Evolutionary conservation across 2,113 vertebrate species (phyloP), one percentile per base, ranked within the genome.

Genomic region (Tetrao urogallus): DNA sequence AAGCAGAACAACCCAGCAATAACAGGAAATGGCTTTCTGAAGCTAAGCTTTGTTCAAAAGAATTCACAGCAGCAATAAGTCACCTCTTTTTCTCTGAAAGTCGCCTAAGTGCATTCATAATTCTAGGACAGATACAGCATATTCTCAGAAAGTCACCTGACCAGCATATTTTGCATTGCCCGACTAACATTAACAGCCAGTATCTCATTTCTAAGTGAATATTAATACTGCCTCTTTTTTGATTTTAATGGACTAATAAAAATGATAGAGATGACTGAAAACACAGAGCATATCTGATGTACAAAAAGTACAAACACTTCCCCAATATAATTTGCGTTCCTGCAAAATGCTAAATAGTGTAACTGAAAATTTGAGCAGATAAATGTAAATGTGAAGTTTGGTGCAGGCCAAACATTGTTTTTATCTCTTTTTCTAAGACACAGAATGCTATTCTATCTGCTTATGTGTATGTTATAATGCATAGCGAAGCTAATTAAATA

Each of bases 1-100:
- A 93, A 94, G 75, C 82, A 89, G 69, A 92, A 64, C 30, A 63
- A 90, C 28, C 52, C 79, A 90, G 42, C 69, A 74, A 19, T 69
- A 94, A 86, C 14, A 79, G 60, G 66, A 89, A 92, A 81, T 9
- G 7, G 48, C 65, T 79, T 95, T 70, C 77, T n/a, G n/a, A 90
- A 79, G 34, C 21, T 32, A 58, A 69, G 17, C 50, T 93, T 91
- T 88, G 7, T 30, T 77, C 75, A 71, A 9, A 30, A 12, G 27
- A 75, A 28, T n/a, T 64, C 19, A 67, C 0, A 77, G 42, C 76
- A 76, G 28, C 50, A 85, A 75, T 48, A 81, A 58, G 5, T 2
- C 20, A 85, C 5, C 28, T 57, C 12, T 2, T 6, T 52, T 13
- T 52, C 89, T 79, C 82, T 24, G 28, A 80, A 92, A 80, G 40